Evolutionary conservation across 2,113 vertebrate species (phyloP).

Genomic region (Sphyrna mokarran): DNA sequence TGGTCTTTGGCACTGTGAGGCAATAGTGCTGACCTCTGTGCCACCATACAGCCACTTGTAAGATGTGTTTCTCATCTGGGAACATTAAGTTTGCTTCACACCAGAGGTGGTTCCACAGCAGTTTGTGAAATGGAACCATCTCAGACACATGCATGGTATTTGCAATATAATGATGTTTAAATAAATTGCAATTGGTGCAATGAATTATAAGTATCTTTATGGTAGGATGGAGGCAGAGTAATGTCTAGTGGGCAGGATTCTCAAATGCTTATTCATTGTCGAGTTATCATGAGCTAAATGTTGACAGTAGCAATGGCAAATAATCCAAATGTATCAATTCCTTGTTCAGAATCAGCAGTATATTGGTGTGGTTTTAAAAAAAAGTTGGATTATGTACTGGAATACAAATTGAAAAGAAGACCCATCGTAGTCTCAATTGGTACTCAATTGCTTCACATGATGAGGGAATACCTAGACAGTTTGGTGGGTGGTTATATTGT

Average conservation of each 20-base stretch:
- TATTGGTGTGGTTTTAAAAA: not conserved
- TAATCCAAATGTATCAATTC: not conserved
- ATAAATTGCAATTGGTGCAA: not conserved
- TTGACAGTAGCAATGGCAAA: not conserved
- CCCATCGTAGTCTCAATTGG: not conserved
- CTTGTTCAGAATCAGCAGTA: not conserved
- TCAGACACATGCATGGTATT: not conserved
- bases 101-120: not conserved
- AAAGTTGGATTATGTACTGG: not conserved
- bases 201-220: not conserved
- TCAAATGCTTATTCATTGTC: not conserved
- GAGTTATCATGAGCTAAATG: not conserved
- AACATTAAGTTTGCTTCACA: not conserved
- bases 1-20: too few relatives aligned
- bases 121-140: not conserved
- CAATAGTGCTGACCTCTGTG: too few relatives aligned
- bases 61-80: not conserved
- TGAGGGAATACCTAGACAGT: not conserved
- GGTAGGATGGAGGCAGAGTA: not conserved
- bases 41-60: not conserved
- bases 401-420: not conserved
- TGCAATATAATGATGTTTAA: not conserved
- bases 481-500: not conserved
- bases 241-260: not conserved
- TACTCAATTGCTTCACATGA: not conserved